Evolutionary conservation across 2,888 invertebrate genomes (phyloP), one percentile per base, ranked within the genome.

Genomic region (Drymonia ruficornis): DNA sequence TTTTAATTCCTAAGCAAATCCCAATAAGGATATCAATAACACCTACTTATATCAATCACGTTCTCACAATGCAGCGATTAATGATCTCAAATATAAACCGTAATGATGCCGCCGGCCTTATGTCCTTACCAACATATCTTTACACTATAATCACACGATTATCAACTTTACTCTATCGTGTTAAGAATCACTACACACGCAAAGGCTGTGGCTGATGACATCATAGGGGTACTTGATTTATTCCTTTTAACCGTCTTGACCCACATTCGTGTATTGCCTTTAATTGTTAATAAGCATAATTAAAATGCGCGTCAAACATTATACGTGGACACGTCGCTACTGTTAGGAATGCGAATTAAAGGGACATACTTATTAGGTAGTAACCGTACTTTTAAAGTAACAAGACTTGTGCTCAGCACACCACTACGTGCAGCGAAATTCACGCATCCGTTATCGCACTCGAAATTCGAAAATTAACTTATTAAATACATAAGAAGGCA

Each of bases 231-330:
- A 77, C 81, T 88, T 91, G 91, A 91, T 91, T 91, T 91, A 91
- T 90, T 88, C 89, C 84, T 87, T 84, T 85, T 85, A 89, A 88
- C 86, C 87, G 87, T 80, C 90, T 90, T 91, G 91, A 90, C 91
- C 91, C 72, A 92, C 83, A 86, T 91, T 85, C 77, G 84, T 71
- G 88, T 82, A 88, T 89, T 89, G 89, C 86, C 85, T 89, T 87
- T 91, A 91, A 92, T 92, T 92, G 91, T 88, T 91, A 89, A 91
- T 91, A 90, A 89, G 91, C 85, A 89, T 91, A 89, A 91, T 91
- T 91, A 91, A 90, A 91, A 86, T 86, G 90, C 89, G 89, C 84
- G 86, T 87, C 83, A 88, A 87, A 84, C 81, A 84, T 72, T 69
- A 63, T 72, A 69, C 73, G 69, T 55, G 61, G 67, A 62, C 65